Evolutionary conservation across 2,797 vertebrate genomes (phyloP), one percentile per base, ranked within the genome.

Genomic region (Serranus cabrilla): DNA sequence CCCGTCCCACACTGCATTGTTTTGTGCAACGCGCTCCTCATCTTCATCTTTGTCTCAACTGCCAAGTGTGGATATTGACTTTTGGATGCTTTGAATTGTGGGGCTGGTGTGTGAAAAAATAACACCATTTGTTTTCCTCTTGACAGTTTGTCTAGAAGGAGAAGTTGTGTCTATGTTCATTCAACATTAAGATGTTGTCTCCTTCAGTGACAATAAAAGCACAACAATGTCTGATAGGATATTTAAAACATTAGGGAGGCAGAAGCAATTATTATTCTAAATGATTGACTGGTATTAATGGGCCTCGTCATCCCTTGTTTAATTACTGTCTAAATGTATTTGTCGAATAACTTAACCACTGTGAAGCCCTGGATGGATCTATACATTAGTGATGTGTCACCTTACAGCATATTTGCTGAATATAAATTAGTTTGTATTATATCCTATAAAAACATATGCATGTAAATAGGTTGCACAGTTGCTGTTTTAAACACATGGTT

Each of bases 11-110:
- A 81, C 46, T 78, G 84, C 72, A 85, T 17, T 17, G 82, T 34
- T 50, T 85, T 73, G 71, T 74, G 46, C 66, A 14, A 46, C 63
- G 88, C 57, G 37, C 77, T 77, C 77, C 76, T 87, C 78, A 82
- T 90, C 82, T 91, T 92, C 78, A 87, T 92, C 85, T 91, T 83
- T 82, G 81, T 87, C 84, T 87, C 73, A 81, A 77, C 69, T 89
- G 86, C 83, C 81, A 84, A 78, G 82, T 81, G 84, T 60, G 74
- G 76, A 75, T 91, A 92, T 92, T 87, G 89, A 91, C 90, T 90
- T 91, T 90, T 86, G 58, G 74, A 81, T 59, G 74, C 80, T 87
- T 87, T 90, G 82, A 85, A 87, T 84, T 91, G 81, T 78, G 80
- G 31, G 70, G 57, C 77, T 81, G 70, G 60, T 58, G 56, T 71